phyloP scores from a whole-genome alignment of 1,140 invertebrate genomes.

The Pseudomyrmex flavicornis region DNA sequence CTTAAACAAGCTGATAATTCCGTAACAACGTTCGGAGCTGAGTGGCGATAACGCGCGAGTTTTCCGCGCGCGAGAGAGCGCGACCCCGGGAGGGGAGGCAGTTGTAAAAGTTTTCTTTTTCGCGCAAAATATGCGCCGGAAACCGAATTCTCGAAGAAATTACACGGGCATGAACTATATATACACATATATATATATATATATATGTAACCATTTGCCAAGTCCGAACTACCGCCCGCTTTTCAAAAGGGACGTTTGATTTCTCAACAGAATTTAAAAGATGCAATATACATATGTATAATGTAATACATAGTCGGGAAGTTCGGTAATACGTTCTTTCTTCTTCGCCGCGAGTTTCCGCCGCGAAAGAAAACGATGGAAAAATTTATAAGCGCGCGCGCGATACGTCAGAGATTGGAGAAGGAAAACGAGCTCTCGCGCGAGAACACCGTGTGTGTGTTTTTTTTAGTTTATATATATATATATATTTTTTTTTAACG shows the following conservation, averaged over 20 bases:
- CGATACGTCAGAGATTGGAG: too few species aligned
- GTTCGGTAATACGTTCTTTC: too few species aligned
- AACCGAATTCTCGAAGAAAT: conserved; percentile 23
- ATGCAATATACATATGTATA: background rate
- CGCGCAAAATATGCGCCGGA: conserved; percentile 5
- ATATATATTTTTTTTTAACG: too few species aligned
- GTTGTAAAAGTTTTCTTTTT: conserved; percentile 48
- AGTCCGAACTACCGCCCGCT: conserved; percentile 24
- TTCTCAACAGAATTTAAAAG: background rate
- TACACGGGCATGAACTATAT: background rate
- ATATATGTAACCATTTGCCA: conserved; percentile 17
- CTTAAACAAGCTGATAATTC: too few species aligned
- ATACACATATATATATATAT: too few species aligned
- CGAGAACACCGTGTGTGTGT: too few species aligned
- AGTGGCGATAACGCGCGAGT: background rate
- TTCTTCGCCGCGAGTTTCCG: too few species aligned
- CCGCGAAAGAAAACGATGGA: too few species aligned
- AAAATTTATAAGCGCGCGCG: too few species aligned
- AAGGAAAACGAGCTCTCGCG: too few species aligned
- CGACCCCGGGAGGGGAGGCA: background rate
- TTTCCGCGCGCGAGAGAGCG: background rate
- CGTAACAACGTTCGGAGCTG: background rate
- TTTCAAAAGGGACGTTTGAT: background rate
- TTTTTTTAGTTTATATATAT: too few species aligned
- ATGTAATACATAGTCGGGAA: too few species aligned